A percentile compares a stretch with the other conserved stretches of the same genome.
Evolutionary conservation across 2,888 invertebrate genomes (phyloP).

Genomic region (Lycaena phlaeas): DNA sequence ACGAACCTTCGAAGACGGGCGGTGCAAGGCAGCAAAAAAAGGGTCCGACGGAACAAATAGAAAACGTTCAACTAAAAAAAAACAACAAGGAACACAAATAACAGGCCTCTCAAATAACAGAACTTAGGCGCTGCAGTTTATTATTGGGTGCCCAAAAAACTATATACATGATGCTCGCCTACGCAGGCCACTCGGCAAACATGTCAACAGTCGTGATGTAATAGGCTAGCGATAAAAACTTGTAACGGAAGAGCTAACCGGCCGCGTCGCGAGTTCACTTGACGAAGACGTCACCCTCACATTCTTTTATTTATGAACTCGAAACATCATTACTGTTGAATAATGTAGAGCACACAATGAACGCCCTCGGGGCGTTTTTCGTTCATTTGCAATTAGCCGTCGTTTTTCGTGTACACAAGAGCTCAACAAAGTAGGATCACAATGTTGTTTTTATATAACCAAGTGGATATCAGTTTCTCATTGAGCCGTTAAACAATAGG

Average conservation of each 20-base stretch:
- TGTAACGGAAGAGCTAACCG: constrained; percentile 56
- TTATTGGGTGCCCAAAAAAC: constrained; percentile 41
- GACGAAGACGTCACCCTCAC: background rate
- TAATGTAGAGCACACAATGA: no score
- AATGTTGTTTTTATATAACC: no score
- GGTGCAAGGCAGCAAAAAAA: constrained; percentile 62
- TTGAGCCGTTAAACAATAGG: constrained; percentile 31
- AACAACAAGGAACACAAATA: constrained; percentile 55
- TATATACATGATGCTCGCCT: constrained; percentile 56
- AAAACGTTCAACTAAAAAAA: constrained; percentile 52
- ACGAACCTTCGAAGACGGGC: constrained; percentile 59
- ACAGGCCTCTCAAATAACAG: constrained; percentile 57
- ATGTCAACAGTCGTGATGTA: constrained; percentile 43
- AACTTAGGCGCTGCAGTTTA: constrained; percentile 42
- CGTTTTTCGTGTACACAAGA: no score
- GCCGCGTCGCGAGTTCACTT: constrained; percentile 32
- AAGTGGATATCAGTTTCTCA: background rate
- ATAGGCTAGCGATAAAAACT: constrained; percentile 47
- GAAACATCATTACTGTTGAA: background rate
- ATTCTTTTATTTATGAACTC: background rate
- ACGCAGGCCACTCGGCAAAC: constrained; percentile 48
- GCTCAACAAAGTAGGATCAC: no score
- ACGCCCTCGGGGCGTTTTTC: no score
- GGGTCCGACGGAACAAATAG: constrained; percentile 67
- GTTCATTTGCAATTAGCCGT: no score